Evolutionary conservation across 2,888 invertebrate genomes (phyloP), one percentile per base, ranked within the genome.

Genomic region (Synergus gifuensis): DNA sequence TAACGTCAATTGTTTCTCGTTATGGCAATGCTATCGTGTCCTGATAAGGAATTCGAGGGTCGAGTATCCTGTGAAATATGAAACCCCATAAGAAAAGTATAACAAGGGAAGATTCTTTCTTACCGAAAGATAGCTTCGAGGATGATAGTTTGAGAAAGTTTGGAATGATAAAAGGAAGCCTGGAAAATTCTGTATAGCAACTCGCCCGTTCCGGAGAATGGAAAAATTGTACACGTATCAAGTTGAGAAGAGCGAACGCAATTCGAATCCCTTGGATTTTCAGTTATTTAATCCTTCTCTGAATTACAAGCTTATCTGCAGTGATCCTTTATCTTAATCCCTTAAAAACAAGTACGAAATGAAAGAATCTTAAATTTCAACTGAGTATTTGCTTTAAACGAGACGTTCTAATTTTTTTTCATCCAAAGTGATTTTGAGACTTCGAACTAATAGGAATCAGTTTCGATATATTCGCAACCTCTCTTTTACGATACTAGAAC

Each of bases 251-350:
- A 28, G 12, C 16, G 8, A 67, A 46, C 67, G 46, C 22, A 67
- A 28, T 77, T 76, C 36, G 77, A 84, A 84, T 84, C 79, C 49
- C 58, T 42, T 44, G 79, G 82, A 82, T 86, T 84, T 83, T 81
- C 80, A 77, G 81, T 83, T 79, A 83, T 83, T 84, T 83, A 83
- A 85, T 85, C 86, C 81, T 76, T 79, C 83, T 81, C 73, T 58
- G 54, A 73, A 73, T 58, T 73, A 73, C 40, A 54, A 73, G 73
- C 49, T 54, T 73, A 54, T 73, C 54, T 73, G 1, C 54, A 58
- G 16, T 54, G 73, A 73, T 40, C 73, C 54, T 58, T 73, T 73
- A 54, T 73, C 40, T 16, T 40, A 54, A 36, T 73, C 73, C 4
- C 54, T 49, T 36, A 49, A 69, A 46, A 36, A 28, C 28, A 46